A percentile compares a stretch with the other conserved stretches of the same genome.
Evolutionary conservation across 1,140 invertebrate species (phyloP).

Genomic region (Microvelia longipes): DNA sequence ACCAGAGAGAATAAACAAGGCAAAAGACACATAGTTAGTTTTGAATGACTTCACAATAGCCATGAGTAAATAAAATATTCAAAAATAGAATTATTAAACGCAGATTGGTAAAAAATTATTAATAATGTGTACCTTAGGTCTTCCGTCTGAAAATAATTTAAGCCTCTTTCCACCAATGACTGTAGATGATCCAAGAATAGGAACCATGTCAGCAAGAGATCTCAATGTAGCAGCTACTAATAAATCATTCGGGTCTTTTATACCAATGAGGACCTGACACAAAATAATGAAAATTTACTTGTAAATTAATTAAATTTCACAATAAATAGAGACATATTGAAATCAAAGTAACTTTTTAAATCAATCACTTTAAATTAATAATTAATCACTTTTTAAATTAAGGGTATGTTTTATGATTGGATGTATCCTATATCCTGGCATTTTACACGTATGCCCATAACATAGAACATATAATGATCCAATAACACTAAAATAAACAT

Average conservation of each 20-base stretch:
- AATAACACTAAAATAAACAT: no score
- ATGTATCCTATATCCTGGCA: no score
- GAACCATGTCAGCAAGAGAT: constrained; percentile 63
- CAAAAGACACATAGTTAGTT: no score
- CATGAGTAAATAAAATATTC: no score
- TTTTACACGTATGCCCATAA: no score
- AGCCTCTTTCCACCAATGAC: constrained; percentile 65
- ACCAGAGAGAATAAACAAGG: no score
- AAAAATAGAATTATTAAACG: no score
- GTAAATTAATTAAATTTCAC: neutral
- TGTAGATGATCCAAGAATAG: constrained; percentile 57
- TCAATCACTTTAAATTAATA: neutral
- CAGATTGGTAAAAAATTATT: no score
- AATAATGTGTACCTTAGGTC: constrained; percentile 41
- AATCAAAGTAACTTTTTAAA: neutral
- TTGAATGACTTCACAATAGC: no score
- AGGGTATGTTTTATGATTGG: no score
- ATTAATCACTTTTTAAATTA: no score
- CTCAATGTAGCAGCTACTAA: constrained; percentile 61
- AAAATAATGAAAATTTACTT: constrained; percentile 27
- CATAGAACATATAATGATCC: no score
- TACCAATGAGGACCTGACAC: constrained; percentile 63
- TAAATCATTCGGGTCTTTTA: constrained; percentile 63
- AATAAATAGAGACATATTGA: neutral
- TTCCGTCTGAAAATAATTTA: constrained; percentile 65